A percentile compares a stretch with the other conserved stretches of the same genome.
phyloP scores from a whole-genome alignment of 2,113 vertebrate species.

The Butorides virescens region DNA sequence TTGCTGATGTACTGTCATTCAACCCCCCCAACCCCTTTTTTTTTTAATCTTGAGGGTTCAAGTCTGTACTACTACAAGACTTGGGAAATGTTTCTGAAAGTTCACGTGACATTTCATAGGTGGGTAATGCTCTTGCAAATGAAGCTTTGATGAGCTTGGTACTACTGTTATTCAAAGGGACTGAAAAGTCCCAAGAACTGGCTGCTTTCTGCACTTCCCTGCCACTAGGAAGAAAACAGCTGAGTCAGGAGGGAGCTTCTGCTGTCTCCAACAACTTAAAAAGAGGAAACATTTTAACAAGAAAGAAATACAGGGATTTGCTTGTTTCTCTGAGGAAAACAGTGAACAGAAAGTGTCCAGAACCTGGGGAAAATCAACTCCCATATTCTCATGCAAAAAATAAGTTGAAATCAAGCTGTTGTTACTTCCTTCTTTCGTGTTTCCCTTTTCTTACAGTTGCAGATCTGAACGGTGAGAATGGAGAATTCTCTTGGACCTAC shows the following conservation, averaged over 20 bases:
- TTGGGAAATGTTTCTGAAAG: neutral
- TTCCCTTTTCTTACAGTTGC: neutral
- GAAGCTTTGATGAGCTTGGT: neutral
- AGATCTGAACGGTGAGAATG: neutral
- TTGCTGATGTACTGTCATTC: neutral
- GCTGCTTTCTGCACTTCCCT: neutral
- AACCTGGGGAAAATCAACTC: neutral
- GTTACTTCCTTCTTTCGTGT: neutral
- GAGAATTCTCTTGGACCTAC: neutral
- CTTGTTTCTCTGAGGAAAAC: neutral
- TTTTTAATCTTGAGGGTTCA: neutral
- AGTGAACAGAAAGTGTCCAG: neutral
- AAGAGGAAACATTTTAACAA: neutral
- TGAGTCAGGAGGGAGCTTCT: neutral
- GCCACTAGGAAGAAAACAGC: neutral
- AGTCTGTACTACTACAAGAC: neutral
- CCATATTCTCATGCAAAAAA: neutral
- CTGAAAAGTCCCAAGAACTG: neutral
- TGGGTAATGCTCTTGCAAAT: neutral
- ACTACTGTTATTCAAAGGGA: neutral
- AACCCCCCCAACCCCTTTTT: rapidly evolving
- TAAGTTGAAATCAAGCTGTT: neutral
- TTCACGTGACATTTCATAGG: neutral
- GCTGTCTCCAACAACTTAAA: neutral
- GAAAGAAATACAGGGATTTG: neutral